Evolutionary conservation across 1,140 invertebrate genomes (phyloP), one percentile per base, ranked within the genome.

Genomic region (Bathynomus jamesi): DNA sequence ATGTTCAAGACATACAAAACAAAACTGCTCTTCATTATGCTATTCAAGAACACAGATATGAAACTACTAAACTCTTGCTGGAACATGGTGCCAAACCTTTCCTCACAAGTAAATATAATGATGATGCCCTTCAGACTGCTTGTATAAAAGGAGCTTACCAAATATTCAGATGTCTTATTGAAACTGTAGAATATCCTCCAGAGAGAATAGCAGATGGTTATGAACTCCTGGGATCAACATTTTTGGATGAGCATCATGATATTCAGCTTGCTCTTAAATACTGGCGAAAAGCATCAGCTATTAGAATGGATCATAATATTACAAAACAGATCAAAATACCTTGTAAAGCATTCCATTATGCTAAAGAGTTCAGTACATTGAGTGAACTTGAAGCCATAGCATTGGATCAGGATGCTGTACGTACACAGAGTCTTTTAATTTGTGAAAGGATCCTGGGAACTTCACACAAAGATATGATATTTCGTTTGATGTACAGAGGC

Each of bases 1-100:
- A 79, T 72, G 76, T 77, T 2, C 86, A 87, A 28, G 94, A 96
- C 83, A 92, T 92, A 78, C 93, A 95, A 81, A 89, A 90, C 78
- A 95, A 95, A 83, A 93, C 93, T 74, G 94, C 93, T 29, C 85
- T 97, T 71, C 94, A 97, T 85, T 96, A 97, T 83, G 92, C 94
- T 0, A 94, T 95, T 74, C 91, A 94, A 80, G 93, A 94, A 82
- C 90, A 92, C 74, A 84, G 90, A 73, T 84, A 93, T 79, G 92
- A 93, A 81, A 94, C 93, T 3, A 92, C 91, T 0, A 89, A 89
- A 78, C 82, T 96, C 32, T 82, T 96, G 27, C 82, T 96, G 32
- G 86, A 89, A 63, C 84, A 90, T 83, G 90, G 90, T 64, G 93
- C 94, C 0, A 87, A 93, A 84, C 90, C 90, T 25, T 86, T 87